Base-by-base conservation (phyloP, 2,113 vertebrate genomes). In the Himantopus leucocephalus region DNA sequence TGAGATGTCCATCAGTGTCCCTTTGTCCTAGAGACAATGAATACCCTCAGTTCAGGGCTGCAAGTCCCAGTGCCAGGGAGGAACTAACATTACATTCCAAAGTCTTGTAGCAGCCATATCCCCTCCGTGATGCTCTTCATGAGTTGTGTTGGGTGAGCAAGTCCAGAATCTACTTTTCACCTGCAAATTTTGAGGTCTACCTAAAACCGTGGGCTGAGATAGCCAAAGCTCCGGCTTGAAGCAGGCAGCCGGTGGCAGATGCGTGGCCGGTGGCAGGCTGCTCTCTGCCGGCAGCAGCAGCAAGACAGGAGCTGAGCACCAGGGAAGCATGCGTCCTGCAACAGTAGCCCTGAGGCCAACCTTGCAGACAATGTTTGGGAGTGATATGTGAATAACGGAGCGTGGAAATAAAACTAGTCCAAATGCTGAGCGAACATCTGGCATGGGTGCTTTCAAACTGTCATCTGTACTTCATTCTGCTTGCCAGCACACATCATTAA, bases 401-500 rank as follows among this genome's bases (percentile, higher is more conserved):
- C 1, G 0, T 72, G 66, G 66, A 96, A 94, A 90, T 52, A 90
- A 81, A 95, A 82, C 35, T 78, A 78, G 80, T 72, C 47, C 83
- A 77, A 95, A 78, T 78, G 53, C 32, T 72, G 77, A 95, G 74
- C 0, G 3, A 94, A 94, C 96, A 96, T 95, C 87, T 96, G 93
- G 92, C 81, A 76, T 45, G 84, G 90, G 87, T 79, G 74, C 66
- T 92, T 96, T 94, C 90, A 88, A 92, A 76, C 39, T 62, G 53
- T 96, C 84, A 64, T 89, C 87, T 96, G 94, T 82, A 48, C 70
- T 92, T 91, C 81, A 53, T 96, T 93, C 87, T 95, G 66, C 85
- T 79, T 91, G 74, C 70, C 94, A 96, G 58, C 58, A 62, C 77
- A 95, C 84, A 82, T 94, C 84, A 85, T 96, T 96, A 96, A 91